These are phyloP conservation scores for Hydrozoanthus tunicans DNA, from an alignment of 64 coral and sea anemone genomes.

Conservation along the genomic window DNA sequence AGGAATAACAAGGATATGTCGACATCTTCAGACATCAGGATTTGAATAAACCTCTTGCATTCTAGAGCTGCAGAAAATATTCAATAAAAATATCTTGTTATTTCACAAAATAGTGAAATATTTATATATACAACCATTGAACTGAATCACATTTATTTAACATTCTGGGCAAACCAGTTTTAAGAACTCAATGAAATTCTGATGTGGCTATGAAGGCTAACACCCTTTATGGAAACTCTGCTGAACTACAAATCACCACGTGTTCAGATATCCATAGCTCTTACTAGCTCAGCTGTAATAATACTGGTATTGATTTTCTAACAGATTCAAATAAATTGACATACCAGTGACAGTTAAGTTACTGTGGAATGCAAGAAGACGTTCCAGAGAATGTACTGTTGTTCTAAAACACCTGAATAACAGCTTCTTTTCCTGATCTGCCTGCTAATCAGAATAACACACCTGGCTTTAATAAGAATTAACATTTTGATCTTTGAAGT, in stretches of 20 bases:
- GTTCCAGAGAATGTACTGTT: slow-evolving; percentile 14
- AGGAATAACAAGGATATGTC: slow-evolving; percentile 74
- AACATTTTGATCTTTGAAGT: too few relatives aligned
- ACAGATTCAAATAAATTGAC: neutral
- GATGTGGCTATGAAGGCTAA: too few relatives aligned
- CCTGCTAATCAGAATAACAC: neutral
- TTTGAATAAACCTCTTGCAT: slow-evolving; percentile 87
- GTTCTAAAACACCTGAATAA: slow-evolving; percentile 28
- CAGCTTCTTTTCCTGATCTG: neutral
- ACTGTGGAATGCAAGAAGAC: slow-evolving; percentile 38
- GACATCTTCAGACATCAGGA: slow-evolving; percentile 87
- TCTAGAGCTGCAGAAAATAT: slow-evolving; percentile 66
- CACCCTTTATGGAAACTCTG: too few relatives aligned
- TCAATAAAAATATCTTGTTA: neutral
- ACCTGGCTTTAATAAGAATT: neutral
- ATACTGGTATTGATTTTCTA: neutral
- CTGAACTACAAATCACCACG: too few relatives aligned
- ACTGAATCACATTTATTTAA: neutral
- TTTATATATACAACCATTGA: neutral
- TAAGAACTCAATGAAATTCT: neutral
- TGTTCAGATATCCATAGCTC: too few relatives aligned
- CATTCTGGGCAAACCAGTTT: neutral
- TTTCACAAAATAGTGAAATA: neutral
- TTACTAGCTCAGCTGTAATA: too few relatives aligned
- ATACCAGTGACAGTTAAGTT: slow-evolving; percentile 30